Evolutionary conservation across 1,140 invertebrate species (phyloP).

Genomic region (Pentalonia nigronervosa): DNA sequence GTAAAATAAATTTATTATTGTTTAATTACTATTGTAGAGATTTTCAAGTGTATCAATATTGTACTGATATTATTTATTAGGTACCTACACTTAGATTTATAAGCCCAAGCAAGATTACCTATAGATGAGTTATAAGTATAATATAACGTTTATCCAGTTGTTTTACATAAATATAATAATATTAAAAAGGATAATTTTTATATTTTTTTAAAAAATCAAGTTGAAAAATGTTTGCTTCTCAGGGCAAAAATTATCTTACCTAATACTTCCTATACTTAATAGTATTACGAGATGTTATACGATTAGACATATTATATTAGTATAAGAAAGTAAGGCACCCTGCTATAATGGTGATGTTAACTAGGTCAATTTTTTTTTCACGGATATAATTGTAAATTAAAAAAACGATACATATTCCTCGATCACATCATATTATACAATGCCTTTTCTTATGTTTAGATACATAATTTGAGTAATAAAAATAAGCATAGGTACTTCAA

Average conservation of each 20-base stretch:
- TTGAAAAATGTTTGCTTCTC: not conserved
- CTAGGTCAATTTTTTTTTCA: not conserved
- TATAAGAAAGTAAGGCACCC: not conserved
- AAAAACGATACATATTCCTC: not conserved
- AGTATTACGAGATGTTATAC: not conserved
- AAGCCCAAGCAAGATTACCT: not conserved
- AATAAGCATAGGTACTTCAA: not conserved
- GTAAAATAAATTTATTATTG: not conserved
- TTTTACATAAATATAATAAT: too few species aligned
- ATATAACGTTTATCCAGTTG: too few species aligned
- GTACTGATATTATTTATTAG: not conserved
- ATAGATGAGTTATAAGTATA: not conserved
- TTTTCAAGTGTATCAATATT: not conserved
- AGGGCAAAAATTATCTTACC: not conserved
- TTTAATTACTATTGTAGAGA: not conserved
- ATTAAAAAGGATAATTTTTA: too few species aligned
- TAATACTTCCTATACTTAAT: not conserved
- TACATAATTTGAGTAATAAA: not conserved
- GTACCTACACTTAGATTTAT: not conserved
- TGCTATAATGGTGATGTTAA: too few species aligned
- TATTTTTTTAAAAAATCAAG: not conserved
- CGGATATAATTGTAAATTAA: not conserved
- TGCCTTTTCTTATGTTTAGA: not conserved
- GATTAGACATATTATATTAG: too few species aligned
- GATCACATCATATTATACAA: not conserved